phyloP scores from a whole-genome alignment of 2,113 vertebrate species.

The Hippolais icterina region DNA sequence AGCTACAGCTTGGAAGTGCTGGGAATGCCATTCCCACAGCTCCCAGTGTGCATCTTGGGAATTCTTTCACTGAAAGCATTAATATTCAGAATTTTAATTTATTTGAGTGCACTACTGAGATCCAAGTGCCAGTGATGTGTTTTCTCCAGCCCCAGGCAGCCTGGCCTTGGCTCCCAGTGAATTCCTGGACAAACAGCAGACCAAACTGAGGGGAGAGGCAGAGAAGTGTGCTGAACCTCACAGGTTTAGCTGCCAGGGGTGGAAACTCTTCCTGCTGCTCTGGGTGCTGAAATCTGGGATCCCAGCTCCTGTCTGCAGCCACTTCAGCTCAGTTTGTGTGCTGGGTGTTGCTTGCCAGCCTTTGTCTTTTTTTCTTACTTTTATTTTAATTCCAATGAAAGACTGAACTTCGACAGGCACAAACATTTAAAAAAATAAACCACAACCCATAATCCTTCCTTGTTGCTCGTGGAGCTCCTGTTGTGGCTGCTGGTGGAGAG shows the following conservation, averaged over 20 bases:
- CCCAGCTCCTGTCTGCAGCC: not conserved
- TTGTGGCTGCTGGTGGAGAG: not conserved
- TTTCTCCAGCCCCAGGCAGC: not conserved
- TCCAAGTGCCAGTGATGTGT: not conserved
- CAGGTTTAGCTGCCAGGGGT: not conserved
- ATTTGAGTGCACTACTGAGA: accelerated
- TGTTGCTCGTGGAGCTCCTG: not conserved
- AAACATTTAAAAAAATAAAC: not conserved
- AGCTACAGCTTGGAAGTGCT: not conserved
- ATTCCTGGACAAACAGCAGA: not conserved
- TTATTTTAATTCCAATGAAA: not conserved
- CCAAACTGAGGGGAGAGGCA: not conserved
- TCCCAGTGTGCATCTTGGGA: not conserved
- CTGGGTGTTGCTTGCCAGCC: not conserved
- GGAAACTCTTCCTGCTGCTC: not conserved
- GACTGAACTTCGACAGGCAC: not conserved
- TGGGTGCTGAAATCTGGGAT: not conserved
- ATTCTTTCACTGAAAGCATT: not conserved
- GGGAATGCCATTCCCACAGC: not conserved
- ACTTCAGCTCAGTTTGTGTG: not conserved
- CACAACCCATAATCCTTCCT: not conserved
- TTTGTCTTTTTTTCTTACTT: too few relatives aligned
- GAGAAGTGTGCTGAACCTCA: not conserved
- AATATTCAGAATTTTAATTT: not conserved
- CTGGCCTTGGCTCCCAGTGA: not conserved